Percentiles rank a stretch among this genome's conserved stretches.
phyloP scores from a whole-genome alignment of 1,140 invertebrate genomes.

The Drosophila seguyi region DNA sequence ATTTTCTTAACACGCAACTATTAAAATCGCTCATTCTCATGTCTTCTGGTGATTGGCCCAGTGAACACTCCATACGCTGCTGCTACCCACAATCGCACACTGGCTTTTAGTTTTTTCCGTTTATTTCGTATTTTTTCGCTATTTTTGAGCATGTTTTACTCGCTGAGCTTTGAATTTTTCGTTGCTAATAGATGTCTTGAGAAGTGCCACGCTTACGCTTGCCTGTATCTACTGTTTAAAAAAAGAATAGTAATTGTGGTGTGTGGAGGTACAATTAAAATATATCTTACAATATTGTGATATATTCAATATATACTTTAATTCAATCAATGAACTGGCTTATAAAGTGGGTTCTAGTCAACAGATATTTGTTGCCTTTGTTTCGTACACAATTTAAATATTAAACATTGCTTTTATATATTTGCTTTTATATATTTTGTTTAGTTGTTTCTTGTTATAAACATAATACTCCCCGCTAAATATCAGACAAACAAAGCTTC shows the following conservation, averaged over 20 bases:
- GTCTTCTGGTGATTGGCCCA: conserved; percentile 35
- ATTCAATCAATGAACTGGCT: neutral
- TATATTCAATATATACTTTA: neutral
- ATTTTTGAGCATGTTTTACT: conserved; percentile 71
- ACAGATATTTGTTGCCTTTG: neutral
- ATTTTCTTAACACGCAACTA: conserved; percentile 41
- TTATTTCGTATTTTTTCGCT: conserved; percentile 11
- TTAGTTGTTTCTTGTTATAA: neutral
- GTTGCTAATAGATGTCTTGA: conserved; percentile 44
- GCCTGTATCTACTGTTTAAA: too few relatives aligned
- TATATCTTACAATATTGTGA: too few relatives aligned
- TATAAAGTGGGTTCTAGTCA: too few relatives aligned
- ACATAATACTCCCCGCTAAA: neutral
- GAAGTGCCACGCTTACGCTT: conserved; percentile 15
- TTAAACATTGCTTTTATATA: neutral
- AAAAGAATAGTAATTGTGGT: too few relatives aligned
- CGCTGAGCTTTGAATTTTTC: conserved; percentile 56
- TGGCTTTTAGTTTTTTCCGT: conserved; percentile 17
- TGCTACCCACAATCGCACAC: conserved; percentile 27
- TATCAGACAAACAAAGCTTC: neutral
- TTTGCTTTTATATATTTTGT: neutral
- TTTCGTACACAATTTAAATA: neutral
- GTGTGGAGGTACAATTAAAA: neutral
- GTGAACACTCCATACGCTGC: conserved; percentile 40
- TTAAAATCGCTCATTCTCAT: conserved; percentile 28